These are phyloP conservation scores for Bungarus multicinctus DNA, from an alignment of 2,113 vertebrate species.

Conservation along the genomic window DNA sequence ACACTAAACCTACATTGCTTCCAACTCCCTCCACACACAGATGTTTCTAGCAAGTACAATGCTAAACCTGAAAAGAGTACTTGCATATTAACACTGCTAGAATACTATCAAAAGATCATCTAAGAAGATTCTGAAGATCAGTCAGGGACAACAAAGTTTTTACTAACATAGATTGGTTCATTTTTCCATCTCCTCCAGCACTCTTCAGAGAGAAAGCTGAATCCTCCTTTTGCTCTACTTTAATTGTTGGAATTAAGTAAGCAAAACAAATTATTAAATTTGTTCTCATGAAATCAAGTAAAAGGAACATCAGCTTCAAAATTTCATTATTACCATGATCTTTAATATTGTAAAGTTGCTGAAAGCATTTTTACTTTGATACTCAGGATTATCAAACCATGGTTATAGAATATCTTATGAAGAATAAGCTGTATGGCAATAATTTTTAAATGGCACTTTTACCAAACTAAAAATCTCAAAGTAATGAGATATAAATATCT, in stretches of 20 bases:
- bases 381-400: neutral
- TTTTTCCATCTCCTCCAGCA: neutral
- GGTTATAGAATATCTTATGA: neutral
- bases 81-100: no score
- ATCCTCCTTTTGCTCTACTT: neutral
- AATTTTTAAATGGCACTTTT: neutral
- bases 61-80: neutral
- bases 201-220: neutral
- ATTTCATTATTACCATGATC: neutral
- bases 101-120: neutral
- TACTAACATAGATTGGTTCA: neutral
- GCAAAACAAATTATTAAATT: constrained; percentile 3
- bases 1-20: neutral
- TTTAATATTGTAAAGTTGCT: neutral
- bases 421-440: neutral
- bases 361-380: neutral
- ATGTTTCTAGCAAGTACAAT: neutral
- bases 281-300: neutral
- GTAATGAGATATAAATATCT: neutral
- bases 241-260: constrained; percentile 1
- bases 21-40: neutral
- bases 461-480: neutral
- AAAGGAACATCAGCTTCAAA: neutral
- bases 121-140: neutral
- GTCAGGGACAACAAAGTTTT: neutral